Percentiles rank a stretch among this genome's conserved stretches.
Conservation (phyloP, 2,888 invertebrate species). For the Volucella inanis region DNA sequence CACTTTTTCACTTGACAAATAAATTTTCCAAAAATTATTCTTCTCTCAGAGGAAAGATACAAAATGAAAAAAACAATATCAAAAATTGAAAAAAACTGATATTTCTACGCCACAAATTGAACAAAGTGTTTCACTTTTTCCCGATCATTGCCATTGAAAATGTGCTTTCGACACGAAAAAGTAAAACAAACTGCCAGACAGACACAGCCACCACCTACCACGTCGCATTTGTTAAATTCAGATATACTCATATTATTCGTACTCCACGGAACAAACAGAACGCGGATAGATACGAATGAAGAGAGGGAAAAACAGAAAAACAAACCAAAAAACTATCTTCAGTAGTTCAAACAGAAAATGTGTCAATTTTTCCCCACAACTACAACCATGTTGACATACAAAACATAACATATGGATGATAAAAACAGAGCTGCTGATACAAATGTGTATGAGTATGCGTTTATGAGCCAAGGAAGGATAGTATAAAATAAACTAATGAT, state of each 20-base stretch:
- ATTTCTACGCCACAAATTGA: conserved; percentile 11
- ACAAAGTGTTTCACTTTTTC: conserved; percentile 59
- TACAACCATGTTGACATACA: conserved; percentile 46
- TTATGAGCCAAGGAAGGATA: neutral
- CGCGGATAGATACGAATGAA: conserved; percentile 41
- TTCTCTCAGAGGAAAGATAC: neutral
- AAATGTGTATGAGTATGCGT: neutral
- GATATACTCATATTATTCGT: neutral
- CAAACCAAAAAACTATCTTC: conserved; percentile 47
- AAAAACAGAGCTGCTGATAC: neutral
- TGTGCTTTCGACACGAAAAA: conserved; percentile 62
- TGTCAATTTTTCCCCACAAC: conserved; percentile 69
- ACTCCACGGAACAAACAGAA: neutral
- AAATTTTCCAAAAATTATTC: conserved; percentile 2
- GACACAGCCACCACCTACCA: conserved; percentile 52
- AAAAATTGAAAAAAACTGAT: neutral
- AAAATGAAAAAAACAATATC: neutral
- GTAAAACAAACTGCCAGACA: conserved; percentile 61
- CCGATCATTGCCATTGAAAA: conserved; percentile 63
- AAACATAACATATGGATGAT: conserved; percentile 40
- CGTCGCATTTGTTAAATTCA: conserved; percentile 1
- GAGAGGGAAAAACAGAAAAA: conserved; percentile 28
- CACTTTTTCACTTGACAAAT: neutral
- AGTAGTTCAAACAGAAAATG: conserved; percentile 60
- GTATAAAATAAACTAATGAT: neutral